Evolutionary conservation across 2,888 invertebrate genomes (phyloP), one percentile per base, ranked within the genome.

Genomic region (Physocephala rufipes): DNA sequence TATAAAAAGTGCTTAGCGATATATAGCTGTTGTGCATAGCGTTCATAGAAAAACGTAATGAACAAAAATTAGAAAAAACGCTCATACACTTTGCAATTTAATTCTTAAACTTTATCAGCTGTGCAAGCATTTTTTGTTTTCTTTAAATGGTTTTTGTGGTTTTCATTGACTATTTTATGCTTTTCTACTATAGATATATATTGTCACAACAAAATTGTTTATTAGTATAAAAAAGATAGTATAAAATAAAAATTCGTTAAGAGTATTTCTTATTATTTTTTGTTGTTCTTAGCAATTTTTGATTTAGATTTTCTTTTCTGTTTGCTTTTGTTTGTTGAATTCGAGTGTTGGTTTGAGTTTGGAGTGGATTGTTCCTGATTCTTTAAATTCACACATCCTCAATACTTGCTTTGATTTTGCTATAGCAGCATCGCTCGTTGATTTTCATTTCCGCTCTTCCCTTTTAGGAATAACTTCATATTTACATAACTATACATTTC

Each of bases 401-500:
- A 67, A 58, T 66, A 47, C 21, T 55, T 26, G 66, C 51, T 51
- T 53, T 21, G 61, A 28, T 65, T 51, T 66, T 67, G 65, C 71
- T 36, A 61, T 61, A 19, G 55, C 62, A 62, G 36, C 21, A 26
- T 28, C 30, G 30, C 55, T 24, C 45, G 55, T 45, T 21, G 28
- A 51, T 36, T 49, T 26, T 68, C 21, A n/a, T 21, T 21, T 24
- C n/a, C n/a, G n/a, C n/a, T 3, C 15, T 13, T 63, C 43, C 24
- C 24, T 24, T 62, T 43, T n/a, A 62, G 19, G 64, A 9, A 36
- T 36, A 36, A 36, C 9, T 7, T 71, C 74, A 74, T 81, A 81
- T 82, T 90, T 92, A 92, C 90, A 92, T 91, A 86, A 92, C 90
- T 86, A 89, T 88, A 90, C 96, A 96, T 88, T 95, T 95, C 88